These are phyloP conservation scores for Meganola albula DNA, from an alignment of 2,888 invertebrate species.

Conservation along the genomic window DNA sequence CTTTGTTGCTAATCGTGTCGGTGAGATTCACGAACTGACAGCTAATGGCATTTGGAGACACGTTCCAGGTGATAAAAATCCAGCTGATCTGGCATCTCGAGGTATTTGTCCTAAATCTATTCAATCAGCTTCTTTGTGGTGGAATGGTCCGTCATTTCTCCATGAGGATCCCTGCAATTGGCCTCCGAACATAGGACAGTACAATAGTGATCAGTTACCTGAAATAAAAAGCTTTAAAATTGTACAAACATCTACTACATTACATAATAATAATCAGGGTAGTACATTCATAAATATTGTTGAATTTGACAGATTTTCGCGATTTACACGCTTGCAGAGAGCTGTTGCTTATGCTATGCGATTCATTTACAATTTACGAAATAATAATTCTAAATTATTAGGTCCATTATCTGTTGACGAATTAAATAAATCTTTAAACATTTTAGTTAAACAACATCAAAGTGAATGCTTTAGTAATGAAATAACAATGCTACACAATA, in stretches of 20 bases:
- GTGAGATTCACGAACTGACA: conserved; percentile 19
- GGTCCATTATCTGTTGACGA: conserved; percentile 14
- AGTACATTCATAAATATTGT: conserved; percentile 9
- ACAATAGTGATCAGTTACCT: conserved; percentile 5
- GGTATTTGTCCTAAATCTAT: conserved; percentile 11
- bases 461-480: conserved; percentile 15
- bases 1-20: conserved; percentile 24
- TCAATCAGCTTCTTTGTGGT: conserved; percentile 8
- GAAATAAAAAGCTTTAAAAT: conserved; percentile 9
- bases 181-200: conserved; percentile 11
- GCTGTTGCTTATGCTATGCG: conserved; percentile 12
- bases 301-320: conserved; percentile 13
- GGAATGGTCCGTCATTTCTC: conserved; percentile 18
- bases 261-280: background rate
- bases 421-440: conserved; percentile 11
- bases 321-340: conserved; percentile 12
- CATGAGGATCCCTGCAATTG: conserved; percentile 10
- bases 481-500: conserved; percentile 8
- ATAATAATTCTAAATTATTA: conserved; percentile 6
- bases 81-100: conserved; percentile 24
- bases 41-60: conserved; percentile 16
- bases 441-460: conserved; percentile 10
- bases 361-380: conserved; percentile 15
- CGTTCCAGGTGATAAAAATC: conserved; percentile 21
- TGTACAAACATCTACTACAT: conserved; percentile 2